Conservation (phyloP, 2,113 vertebrate species). For the Phyllopteryx taeniolatus region DNA sequence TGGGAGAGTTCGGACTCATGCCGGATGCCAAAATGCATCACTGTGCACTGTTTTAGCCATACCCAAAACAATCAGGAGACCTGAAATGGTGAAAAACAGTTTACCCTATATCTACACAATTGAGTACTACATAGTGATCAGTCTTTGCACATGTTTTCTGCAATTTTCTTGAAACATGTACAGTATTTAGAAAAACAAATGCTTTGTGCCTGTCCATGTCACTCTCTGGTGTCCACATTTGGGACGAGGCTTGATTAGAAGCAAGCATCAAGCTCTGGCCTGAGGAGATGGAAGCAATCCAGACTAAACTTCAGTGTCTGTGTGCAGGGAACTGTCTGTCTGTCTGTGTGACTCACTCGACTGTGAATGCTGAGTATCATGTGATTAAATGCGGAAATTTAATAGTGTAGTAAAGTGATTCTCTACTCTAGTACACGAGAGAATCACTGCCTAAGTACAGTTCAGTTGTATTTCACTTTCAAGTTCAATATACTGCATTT, state of each 20-base stretch:
- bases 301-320: slow-evolving; percentile 52
- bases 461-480: neutral
- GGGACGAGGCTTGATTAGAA: slow-evolving; percentile 64
- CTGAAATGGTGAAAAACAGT: neutral
- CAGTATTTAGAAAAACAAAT: neutral
- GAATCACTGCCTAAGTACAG: neutral
- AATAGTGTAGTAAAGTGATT: neutral
- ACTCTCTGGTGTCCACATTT: slow-evolving; percentile 56
- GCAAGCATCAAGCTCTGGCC: slow-evolving; percentile 72
- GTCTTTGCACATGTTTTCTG: neutral
- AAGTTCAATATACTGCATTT: neutral
- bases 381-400: neutral
- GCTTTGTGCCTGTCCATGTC: slow-evolving; percentile 20
- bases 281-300: slow-evolving; percentile 65
- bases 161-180: neutral
- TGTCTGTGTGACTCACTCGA: slow-evolving; percentile 8
- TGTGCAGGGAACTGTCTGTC: slow-evolving; percentile 35
- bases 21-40: neutral
- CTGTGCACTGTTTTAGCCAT: neutral
- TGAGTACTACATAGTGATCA: no score
- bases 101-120: no score
- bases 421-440: neutral
- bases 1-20: no score
- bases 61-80: neutral
- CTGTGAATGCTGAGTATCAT: neutral